Evolutionary conservation across 2,113 vertebrate genomes (phyloP), one percentile per base, ranked within the genome.

Genomic region (Henicopernis longicauda): DNA sequence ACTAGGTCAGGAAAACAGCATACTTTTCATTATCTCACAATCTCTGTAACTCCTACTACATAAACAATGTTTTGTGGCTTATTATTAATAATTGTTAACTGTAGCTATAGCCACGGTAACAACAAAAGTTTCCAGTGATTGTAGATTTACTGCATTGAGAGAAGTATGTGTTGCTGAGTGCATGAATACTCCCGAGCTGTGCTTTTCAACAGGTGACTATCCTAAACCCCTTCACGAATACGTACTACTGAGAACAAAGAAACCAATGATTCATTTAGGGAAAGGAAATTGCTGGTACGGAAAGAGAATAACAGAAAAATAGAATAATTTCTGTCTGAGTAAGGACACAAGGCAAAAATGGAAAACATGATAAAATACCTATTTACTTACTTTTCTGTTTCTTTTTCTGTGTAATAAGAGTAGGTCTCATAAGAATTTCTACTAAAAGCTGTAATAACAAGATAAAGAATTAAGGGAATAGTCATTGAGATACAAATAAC

Each of bases 341-440:
- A 47, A 69, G 73, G 32, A 63, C 13, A 50, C 20, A 42, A 57
- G 18, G 32, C 8, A 83, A 90, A 38, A 82, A 1, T 19, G 10
- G 61, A 74, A 52, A 31, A 59, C 38, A 36, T 70, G 8, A 54
- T 9, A 73, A 42, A 73, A 13, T 14, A 62, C 1, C 5, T 21
- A 23, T 93, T 76, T 73, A 98, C 99, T 99, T 98, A 99, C 99
- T 98, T 98, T 99, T 99, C 73, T 98, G 98, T 96, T 99, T 99
- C 96, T 99, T 99, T 97, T 99, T 99, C 98, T 99, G 99, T 94
- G 99, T 98, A 95, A 99, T 99, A 90, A 99, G 98, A 20, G 99
- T 99, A 95, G 99, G 99, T 92, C 99, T 98, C 99, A 99, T 99
- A 93, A 99, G 98, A 97, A 99, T 99, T 98, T 99, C 99, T 97